These are phyloP conservation scores for Apoda limacodes DNA, from an alignment of 2,888 invertebrate genomes.

Conservation along the genomic window DNA sequence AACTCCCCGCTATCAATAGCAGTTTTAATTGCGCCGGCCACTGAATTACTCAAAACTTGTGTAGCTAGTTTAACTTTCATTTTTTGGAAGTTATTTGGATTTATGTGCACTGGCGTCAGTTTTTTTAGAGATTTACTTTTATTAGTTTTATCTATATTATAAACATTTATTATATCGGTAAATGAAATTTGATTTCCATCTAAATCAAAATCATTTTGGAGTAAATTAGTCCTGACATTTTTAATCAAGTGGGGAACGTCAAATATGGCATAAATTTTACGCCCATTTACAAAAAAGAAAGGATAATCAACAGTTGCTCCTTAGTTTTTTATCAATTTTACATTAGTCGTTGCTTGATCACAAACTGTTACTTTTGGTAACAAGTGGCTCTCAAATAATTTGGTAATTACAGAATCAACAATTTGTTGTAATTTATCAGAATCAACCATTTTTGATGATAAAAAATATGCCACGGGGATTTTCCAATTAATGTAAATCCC, in stretches of 20 bases:
- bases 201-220: conserved; percentile 8
- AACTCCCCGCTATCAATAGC: background rate
- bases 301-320: background rate
- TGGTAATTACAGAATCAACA: conserved; percentile 3
- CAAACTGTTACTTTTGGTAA: conserved; percentile 15
- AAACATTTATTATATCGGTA: conserved; percentile 1
- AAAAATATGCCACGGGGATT: conserved; percentile 15
- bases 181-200: conserved; percentile 9
- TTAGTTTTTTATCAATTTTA: conserved; percentile 9
- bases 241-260: conserved; percentile 15
- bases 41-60: conserved; percentile 8
- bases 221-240: conserved; percentile 15
- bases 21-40: conserved; percentile 3
- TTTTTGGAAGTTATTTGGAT: conserved; percentile 9
- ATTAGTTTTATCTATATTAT: conserved; percentile 6
- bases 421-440: background rate
- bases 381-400: conserved; percentile 13
- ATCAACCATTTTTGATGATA: conserved; percentile 6
- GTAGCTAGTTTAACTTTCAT: conserved; percentile 11
- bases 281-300: conserved; percentile 5
- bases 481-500: conserved; percentile 13
- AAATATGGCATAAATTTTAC: conserved; percentile 3
- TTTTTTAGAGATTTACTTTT: conserved; percentile 4
- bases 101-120: conserved; percentile 3
- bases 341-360: conserved; percentile 16